A percentile compares a stretch with the other conserved stretches of the same genome.
phyloP scores from a whole-genome alignment of 92 coral and sea anemone genomes.

The Zoanthus sociatus region DNA sequence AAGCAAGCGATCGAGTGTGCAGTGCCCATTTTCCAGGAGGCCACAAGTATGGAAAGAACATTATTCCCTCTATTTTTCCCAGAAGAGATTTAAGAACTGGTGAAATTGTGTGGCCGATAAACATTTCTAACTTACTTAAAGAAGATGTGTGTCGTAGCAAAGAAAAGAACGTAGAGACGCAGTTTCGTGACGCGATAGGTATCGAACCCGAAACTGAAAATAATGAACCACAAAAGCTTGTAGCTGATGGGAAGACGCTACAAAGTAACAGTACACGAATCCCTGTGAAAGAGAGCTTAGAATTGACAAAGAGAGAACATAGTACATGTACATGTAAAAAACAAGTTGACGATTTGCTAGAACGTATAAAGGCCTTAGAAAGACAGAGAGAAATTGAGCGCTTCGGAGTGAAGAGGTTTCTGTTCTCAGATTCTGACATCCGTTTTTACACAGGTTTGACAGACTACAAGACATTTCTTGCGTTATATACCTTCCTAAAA shows the following conservation, averaged over 20 bases:
- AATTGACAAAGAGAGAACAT: background rate
- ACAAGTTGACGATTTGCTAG: background rate
- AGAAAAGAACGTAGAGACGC: constrained; percentile 4
- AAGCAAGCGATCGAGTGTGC: constrained; percentile 43
- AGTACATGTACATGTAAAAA: background rate
- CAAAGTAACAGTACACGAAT: background rate
- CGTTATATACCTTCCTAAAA: constrained; percentile 9
- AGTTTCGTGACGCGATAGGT: background rate
- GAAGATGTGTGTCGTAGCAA: constrained; percentile 9
- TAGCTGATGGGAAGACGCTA: background rate
- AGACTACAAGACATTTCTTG: background rate
- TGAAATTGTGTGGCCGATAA: constrained; percentile 41
- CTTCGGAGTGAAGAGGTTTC: background rate
- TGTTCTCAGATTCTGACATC: constrained; percentile 31
- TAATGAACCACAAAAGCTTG: too few species aligned
- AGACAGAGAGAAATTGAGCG: constrained; percentile 34
- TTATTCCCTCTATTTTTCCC: constrained; percentile 57
- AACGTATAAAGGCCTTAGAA: constrained; percentile 36
- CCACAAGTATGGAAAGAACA: constrained; percentile 42
- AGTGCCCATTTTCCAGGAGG: constrained; percentile 50
- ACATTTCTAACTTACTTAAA: constrained; percentile 33
- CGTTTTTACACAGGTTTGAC: constrained; percentile 3
- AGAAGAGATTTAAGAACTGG: constrained; percentile 41
- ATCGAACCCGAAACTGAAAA: too few species aligned
- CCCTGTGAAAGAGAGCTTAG: background rate